phyloP scores from a whole-genome alignment of 2,797 vertebrate species.

The Myotis myotis region DNA sequence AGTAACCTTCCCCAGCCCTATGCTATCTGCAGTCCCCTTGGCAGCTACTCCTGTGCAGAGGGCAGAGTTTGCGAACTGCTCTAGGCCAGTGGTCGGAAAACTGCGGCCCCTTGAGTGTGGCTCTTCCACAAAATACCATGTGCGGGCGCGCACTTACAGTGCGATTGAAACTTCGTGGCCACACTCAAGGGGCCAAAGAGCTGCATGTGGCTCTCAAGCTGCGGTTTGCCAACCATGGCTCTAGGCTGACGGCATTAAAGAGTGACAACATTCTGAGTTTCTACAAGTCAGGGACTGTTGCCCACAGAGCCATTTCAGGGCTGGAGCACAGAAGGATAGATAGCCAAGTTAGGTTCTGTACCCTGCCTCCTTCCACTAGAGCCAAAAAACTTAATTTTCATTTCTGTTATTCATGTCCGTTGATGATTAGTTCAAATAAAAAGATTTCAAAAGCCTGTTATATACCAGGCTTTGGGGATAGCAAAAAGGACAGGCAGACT shows the following conservation, averaged over 20 bases:
- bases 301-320: not conserved
- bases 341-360: not conserved
- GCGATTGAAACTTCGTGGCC: no score
- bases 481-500: not conserved
- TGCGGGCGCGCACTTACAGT: no score
- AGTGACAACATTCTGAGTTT: not conserved
- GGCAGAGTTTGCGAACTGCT: not conserved
- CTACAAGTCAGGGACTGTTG: not conserved
- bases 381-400: not conserved
- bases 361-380: not conserved
- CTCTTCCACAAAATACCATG: no score
- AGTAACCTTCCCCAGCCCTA: not conserved
- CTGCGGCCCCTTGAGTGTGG: no score
- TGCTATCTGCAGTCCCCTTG: not conserved
- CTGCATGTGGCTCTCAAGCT: no score
- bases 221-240: no score
- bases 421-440: not conserved
- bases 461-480: not conserved
- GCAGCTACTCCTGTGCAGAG: not conserved
- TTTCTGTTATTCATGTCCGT: not conserved
- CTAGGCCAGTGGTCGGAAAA: not conserved
- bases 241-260: not conserved
- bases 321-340: not conserved
- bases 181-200: no score
- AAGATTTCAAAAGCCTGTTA: not conserved